Base-by-base conservation (phyloP, 1,140 invertebrate species). In the Drosophila cardini region DNA sequence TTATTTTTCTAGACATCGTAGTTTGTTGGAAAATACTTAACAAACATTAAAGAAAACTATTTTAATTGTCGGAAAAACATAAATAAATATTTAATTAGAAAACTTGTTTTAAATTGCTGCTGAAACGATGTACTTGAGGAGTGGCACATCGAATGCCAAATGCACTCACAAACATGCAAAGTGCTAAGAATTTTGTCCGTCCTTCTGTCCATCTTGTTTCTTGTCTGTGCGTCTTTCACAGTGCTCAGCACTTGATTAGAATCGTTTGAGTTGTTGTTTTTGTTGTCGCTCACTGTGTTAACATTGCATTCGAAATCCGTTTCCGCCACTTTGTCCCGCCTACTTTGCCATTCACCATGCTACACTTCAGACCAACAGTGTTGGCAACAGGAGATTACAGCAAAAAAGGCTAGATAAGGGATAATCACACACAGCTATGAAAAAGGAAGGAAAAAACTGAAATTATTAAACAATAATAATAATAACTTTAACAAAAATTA, bases 231-330 rank as follows among this genome's bases (percentile, higher is more conserved):
- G n/a, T 18, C 18, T 52, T 21, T 5, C 9, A n/a, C 30, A 21
- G 13, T 32, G 26, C 36, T 10, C 30, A 21, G 13, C 52, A 32
- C 32, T 56, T 56, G 34, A 71, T 48, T 50, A 56, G 60, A 64
- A 64, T 64, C 42, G 42, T 56, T 53, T 38, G 58, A 70, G 16
- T 55, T 70, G 48, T 61, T 32, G 46, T 50, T 26, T 1, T 16
- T 10, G 43, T 10, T 46, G 15, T 21, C 26, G 46, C 46, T 43
- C 36, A 46, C 36, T 60, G 30, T 60, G 26, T 46, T 46, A 43
- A 43, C 55, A 60, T 34, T 67, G 52, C 63, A 8, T 43, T 63
- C n/a, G 42, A 40, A 62, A 46, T 46, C 38, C 57, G 13, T n/a
- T 55, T 45, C n/a, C 34, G 6, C 50, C 34, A 2, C 40, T 42